Conservation (phyloP, 2,888 invertebrate species). For the Hirtodrosophila trivittata region DNA sequence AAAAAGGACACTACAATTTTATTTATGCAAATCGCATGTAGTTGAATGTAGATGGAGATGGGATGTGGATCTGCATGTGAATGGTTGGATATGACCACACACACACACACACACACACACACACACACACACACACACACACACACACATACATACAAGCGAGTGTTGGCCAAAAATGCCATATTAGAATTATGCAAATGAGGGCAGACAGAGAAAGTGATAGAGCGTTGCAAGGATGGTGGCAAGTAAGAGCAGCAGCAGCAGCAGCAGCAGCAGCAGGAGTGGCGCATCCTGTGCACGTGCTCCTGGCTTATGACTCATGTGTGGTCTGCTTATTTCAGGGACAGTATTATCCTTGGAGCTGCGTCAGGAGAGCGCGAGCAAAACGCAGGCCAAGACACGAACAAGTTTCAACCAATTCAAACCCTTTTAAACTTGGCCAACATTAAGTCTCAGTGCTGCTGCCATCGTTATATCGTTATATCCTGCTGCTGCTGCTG, state of each 20-base stretch:
- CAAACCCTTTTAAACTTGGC: neutral
- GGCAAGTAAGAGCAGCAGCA: too few relatives aligned
- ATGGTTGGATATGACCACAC: constrained; percentile 20
- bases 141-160: too few relatives aligned
- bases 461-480: constrained; percentile 28
- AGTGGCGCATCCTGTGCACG: too few relatives aligned
- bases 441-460: constrained; percentile 4
- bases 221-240: too few relatives aligned
- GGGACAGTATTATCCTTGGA: too few relatives aligned
- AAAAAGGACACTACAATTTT: constrained; percentile 55
- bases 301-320: too few relatives aligned
- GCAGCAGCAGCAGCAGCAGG: too few relatives aligned
- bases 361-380: too few relatives aligned
- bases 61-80: constrained; percentile 14
- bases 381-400: too few relatives aligned
- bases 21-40: constrained; percentile 69
- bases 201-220: constrained; percentile 15
- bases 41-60: constrained; percentile 14
- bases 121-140: too few relatives aligned
- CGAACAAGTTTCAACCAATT: too few relatives aligned
- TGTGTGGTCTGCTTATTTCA: too few relatives aligned
- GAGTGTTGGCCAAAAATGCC: constrained; percentile 56
- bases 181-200: constrained; percentile 78
- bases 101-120: constrained; percentile 9
- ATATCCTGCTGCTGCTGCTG: neutral